These are phyloP conservation scores for Zonitis immaculata DNA, from an alignment of 2,888 invertebrate genomes.

Conservation along the genomic window DNA sequence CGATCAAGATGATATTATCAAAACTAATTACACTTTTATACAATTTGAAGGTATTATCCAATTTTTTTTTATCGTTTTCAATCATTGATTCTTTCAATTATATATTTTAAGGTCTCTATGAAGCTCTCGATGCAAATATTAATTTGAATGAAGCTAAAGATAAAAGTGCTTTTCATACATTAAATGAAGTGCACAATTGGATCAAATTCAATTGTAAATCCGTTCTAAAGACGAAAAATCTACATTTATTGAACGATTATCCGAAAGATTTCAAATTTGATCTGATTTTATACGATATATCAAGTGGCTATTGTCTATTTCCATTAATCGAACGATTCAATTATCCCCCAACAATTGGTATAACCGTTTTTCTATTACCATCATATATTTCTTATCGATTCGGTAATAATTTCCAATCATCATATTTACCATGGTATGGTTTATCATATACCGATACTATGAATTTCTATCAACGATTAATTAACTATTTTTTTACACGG, in stretches of 20 bases:
- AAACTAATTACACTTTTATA: neutral
- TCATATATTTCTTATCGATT: conserved; percentile 12
- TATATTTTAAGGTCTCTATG: neutral
- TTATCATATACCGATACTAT: conserved; percentile 24
- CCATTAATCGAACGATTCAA: conserved; percentile 35
- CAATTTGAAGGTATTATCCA: neutral
- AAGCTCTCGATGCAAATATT: neutral
- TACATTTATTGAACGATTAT: conserved; percentile 30
- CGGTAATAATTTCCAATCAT: neutral
- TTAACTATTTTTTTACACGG: conserved; percentile 21
- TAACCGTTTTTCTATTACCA: conserved; percentile 21
- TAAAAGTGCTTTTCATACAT: no score
- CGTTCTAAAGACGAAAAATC: no score
- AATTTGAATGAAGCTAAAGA: no score
- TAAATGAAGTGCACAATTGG: no score
- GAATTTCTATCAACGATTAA: conserved; percentile 27
- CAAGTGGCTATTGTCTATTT: conserved; percentile 28
- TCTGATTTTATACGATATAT: conserved; percentile 33
- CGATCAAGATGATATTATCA: neutral
- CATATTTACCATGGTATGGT: conserved; percentile 28
- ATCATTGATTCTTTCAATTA: no score
- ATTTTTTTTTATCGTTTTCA: no score
- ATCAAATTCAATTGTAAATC: no score
- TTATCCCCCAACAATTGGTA: conserved; percentile 20
- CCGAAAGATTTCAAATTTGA: conserved; percentile 36